Base-by-base conservation (phyloP, 2,888 invertebrate species). In the Amphiduros pacificus region DNA sequence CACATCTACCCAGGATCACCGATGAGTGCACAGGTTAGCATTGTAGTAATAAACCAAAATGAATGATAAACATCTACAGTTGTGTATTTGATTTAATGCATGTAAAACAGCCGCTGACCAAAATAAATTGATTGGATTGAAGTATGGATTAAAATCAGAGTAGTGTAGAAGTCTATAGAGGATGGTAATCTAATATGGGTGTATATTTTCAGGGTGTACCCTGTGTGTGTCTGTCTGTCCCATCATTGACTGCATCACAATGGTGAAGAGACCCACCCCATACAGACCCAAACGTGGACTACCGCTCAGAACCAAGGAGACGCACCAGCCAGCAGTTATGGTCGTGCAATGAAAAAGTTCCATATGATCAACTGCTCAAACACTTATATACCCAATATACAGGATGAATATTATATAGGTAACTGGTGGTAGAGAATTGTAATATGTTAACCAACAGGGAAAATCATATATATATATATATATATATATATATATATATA, bases 191-290 rank as follows among this genome's bases (percentile, higher is more conserved):
- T n/a, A n/a, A n/a, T n/a, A n/a, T n/a, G n/a, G n/a, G n/a, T n/a
- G n/a, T n/a, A n/a, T n/a, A n/a, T 48, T 54, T 71, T 73, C 95
- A 29, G 98, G 99, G 2, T 99, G 99, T 80, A 96, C 93, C 0
- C 86, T 99, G 54, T 99, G 99, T 82, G 84, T 94, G 41, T 95
- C 95, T 0, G 99, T 99, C 1, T 99, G 99, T 80, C 99, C 99
- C 6, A 96, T 99, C 72, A 94, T 97, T 71, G 97, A 99, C 80
- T 99, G 99, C 81, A 99, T 99, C 77, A 89, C 93, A 71, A 97
- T 98, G 97, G 91, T 95, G 9, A 91, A 91, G 2, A 91, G 94
- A 80, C 86, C 85, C 55, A 93, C 91, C 68, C 92, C 93, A 0
- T 94, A 97, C 81, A 85, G 90, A 32, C 78, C 80, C 29, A 81